Evolutionary conservation across 2,888 invertebrate genomes (phyloP), one percentile per base, ranked within the genome.

Genomic region (Folsomia candida): DNA sequence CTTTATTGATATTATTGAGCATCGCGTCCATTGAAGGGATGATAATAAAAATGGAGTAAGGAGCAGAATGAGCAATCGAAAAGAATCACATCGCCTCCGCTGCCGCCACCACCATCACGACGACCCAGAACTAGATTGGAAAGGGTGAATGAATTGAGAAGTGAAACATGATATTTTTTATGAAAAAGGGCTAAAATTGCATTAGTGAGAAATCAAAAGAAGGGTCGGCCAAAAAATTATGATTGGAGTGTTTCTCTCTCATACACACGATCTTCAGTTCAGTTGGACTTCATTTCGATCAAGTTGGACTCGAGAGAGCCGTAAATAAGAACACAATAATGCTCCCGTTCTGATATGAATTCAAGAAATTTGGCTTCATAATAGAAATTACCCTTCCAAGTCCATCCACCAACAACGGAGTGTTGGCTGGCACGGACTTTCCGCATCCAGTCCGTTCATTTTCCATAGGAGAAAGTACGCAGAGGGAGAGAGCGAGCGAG

Each of bases 341-440:
- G 75, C 73, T 65, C 73, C 70, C 73, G 70, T 77, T 77, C 76
- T 76, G 76, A 75, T 75, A 75, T 78, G 78, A 78, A 79, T 79
- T 79, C 78, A 79, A 78, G 62, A 71, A 75, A 76, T 76, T 76
- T 76, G 75, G 76, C 73, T 73, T 71, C 75, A 71, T 76, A 76
- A 76, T 76, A 76, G 76, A 76, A 76, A 76, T 76, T 76, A 76
- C 75, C 69, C 72, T 70, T 57, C 57, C 66, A 22, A 26, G 20
- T 14, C n/a, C n/a, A n/a, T n/a, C n/a, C n/a, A n/a, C n/a, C n/a
- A n/a, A n/a, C n/a, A n/a, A n/a, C n/a, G n/a, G n/a, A n/a, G n/a
- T n/a, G n/a, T n/a, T n/a, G n/a, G n/a, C n/a, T n/a, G n/a, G n/a
- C n/a, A n/a, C n/a, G n/a, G n/a, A n/a, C n/a, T n/a, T n/a, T n/a